Conservation (phyloP, 2,888 invertebrate species). For the Harmothoe impar region DNA sequence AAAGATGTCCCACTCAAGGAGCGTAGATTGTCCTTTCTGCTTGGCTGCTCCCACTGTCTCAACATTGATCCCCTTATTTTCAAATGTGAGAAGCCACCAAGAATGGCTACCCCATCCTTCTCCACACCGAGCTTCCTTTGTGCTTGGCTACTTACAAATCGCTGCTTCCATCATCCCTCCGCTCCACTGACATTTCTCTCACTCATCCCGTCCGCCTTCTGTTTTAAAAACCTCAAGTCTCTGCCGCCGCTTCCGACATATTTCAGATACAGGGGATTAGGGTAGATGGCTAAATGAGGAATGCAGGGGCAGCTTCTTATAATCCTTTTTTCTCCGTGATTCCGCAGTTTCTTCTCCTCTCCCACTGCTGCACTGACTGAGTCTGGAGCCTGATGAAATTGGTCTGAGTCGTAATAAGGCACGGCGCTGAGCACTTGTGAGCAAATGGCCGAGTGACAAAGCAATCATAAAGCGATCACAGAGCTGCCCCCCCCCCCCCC, state of each 20-base stretch:
- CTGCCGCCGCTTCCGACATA: not conserved
- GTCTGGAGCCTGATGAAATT: not conserved
- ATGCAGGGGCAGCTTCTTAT: too few relatives aligned
- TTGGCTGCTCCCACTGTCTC: too few relatives aligned
- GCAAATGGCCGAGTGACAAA: slow-evolving; percentile 40
- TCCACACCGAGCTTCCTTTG: too few relatives aligned
- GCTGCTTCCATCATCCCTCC: not conserved
- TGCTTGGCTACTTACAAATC: too few relatives aligned
- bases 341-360: too few relatives aligned
- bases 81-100: too few relatives aligned
- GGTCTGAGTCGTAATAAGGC: not conserved
- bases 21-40: too few relatives aligned
- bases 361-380: not conserved
- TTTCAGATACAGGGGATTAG: not conserved
- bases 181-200: slow-evolving; percentile 10
- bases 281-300: too few relatives aligned
- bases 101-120: too few relatives aligned
- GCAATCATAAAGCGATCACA: slow-evolving; percentile 45
- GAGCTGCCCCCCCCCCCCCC: not conserved
- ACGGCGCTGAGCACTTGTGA: slow-evolving; percentile 5
- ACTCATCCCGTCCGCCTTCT: not conserved
- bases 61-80: too few relatives aligned
- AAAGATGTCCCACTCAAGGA: too few relatives aligned
- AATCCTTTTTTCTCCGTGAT: too few relatives aligned
- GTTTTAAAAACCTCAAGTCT: not conserved